These are phyloP conservation scores for Archocentrus centrarchus DNA, from an alignment of 2,113 vertebrate genomes.

Conservation along the genomic window DNA sequence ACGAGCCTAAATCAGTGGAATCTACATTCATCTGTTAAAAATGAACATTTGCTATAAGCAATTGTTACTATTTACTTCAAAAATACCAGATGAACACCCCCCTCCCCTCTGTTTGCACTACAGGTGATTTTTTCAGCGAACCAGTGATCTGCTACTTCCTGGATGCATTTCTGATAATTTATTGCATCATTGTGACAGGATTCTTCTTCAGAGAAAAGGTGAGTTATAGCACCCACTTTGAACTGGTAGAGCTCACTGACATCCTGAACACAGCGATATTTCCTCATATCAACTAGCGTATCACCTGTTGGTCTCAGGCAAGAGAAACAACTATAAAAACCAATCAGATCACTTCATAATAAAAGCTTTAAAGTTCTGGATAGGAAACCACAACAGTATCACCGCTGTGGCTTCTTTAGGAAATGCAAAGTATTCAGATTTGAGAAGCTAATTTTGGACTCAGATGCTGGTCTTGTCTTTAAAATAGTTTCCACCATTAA, in stretches of 20 bases:
- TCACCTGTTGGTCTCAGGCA: background rate
- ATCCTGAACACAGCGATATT: background rate
- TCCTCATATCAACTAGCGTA: background rate
- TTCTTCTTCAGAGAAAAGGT: slow-evolving; percentile 91
- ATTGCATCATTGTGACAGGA: slow-evolving; percentile 85
- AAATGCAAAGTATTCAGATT: background rate
- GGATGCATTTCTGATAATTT: slow-evolving; percentile 90
- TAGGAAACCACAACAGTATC: background rate
- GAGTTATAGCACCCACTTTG: slow-evolving; percentile 35
- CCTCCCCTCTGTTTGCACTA: background rate
- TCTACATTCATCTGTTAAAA: background rate
- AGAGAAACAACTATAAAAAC: background rate
- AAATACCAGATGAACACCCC: background rate
- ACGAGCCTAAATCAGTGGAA: background rate
- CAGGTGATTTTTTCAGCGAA: slow-evolving; percentile 68
- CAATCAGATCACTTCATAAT: background rate
- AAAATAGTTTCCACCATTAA: background rate
- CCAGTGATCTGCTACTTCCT: slow-evolving; percentile 89
- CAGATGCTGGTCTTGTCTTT: background rate
- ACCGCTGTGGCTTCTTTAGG: background rate
- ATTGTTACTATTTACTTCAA: background rate
- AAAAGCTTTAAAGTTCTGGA: background rate
- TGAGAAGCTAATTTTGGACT: background rate
- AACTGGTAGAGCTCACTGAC: background rate
- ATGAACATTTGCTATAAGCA: background rate